Evolutionary conservation across 2,797 vertebrate species (phyloP).

Genomic region (Phrynocephalus vlangalii): DNA sequence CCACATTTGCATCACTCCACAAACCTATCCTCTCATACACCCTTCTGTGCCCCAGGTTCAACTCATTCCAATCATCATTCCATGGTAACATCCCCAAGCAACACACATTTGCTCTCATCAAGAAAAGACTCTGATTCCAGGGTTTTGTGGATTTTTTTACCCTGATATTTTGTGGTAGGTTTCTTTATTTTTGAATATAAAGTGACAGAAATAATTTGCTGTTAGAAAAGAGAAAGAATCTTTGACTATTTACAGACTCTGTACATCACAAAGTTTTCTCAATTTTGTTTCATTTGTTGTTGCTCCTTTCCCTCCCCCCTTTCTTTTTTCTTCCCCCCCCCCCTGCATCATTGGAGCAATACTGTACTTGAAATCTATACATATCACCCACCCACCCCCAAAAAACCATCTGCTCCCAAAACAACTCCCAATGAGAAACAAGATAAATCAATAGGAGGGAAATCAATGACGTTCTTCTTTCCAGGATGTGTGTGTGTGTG

Average conservation of each 20-base stretch:
- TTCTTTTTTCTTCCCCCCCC: conserved; percentile 47
- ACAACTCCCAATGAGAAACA: conserved; percentile 78
- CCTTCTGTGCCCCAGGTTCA: neutral
- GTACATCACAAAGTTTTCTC: conserved; percentile 83
- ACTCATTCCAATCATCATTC: conserved; percentile 22
- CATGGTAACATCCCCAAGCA: conserved; percentile 28
- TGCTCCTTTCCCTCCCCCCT: conserved; percentile 49
- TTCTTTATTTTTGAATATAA: conserved; percentile 88
- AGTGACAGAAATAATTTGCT: conserved; percentile 88
- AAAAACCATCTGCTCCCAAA: conserved; percentile 75
- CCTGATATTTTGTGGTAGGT: conserved; percentile 83
- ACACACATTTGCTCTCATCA: conserved; percentile 44
- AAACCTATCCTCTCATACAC: neutral
- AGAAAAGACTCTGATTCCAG: conserved; percentile 66
- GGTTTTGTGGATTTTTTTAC: conserved; percentile 67
- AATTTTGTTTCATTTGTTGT: conserved; percentile 66
- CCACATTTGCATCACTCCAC: neutral
- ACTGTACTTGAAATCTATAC: conserved; percentile 80
- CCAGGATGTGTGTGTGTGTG: conserved; percentile 59
- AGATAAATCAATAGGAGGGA: conserved; percentile 76
- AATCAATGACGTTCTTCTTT: conserved; percentile 69
- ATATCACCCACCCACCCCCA: conserved; percentile 70
- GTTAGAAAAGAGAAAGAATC: conserved; percentile 87
- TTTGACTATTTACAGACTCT: conserved; percentile 85
- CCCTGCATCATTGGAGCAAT: conserved; percentile 75